Evolutionary conservation across 1,140 invertebrate genomes (phyloP), one percentile per base, ranked within the genome.

Genomic region (Diachasma alloeum): DNA sequence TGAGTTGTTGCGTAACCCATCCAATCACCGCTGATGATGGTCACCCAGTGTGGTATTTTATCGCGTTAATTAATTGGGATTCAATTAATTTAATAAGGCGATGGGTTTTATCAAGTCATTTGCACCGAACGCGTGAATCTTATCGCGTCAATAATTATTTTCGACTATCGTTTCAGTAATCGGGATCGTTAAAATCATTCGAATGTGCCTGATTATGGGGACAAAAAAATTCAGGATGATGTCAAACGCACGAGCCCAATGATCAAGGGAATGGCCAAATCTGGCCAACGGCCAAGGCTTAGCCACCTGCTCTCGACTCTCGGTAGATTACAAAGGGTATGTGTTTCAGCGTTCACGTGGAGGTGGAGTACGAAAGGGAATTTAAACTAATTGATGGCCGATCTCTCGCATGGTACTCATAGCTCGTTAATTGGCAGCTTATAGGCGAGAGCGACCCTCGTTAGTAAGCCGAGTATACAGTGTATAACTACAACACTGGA

Each of bases 381-480:
- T 88, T 84, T 82, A 83, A 88, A 88, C 86, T 87, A 86, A 87
- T 88, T 87, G 86, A 87, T 83, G 82, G 79, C 78, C 83, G 82
- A 86, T 87, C 81, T 82, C 80, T 82, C 76, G 79, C 81, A 84
- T 83, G 83, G 83, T 79, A 76, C 73, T 85, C 83, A 85, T 86
- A 83, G 83, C 74, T 81, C 81, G 86, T 87, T 88, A 88, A 87
- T 88, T 88, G 86, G 86, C 83, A 87, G 86, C 86, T 88, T 88
- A 87, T 87, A 86, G 82, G 81, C 81, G 82, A 86, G 22, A 31
- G 73, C 83, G 82, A 83, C 78, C 82, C 86, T 88, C 85, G 87
- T 88, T 88, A 88, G 86, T 83, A 24, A 82, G 19, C 42, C 78
- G 79, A 79, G 79, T 80, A 77, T 75, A 53, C 48, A 70, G 39